Evolutionary conservation across 2,888 invertebrate species (phyloP), one percentile per base, ranked within the genome.

Genomic region (Agonum fuliginosum): DNA sequence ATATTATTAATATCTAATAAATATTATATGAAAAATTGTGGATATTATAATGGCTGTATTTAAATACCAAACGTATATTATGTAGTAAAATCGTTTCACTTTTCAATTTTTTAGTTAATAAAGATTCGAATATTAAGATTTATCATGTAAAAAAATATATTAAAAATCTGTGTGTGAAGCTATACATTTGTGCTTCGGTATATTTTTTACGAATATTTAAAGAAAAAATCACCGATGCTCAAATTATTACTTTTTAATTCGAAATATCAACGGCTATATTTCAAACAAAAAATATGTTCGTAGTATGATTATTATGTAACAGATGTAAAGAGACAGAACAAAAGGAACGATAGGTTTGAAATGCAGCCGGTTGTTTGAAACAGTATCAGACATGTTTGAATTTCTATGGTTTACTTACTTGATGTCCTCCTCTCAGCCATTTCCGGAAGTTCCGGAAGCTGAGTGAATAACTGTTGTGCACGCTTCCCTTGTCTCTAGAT

Each of bases 401-500:
- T 69, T 41, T 69, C 14, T 43, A 46, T 70, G 41, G 72, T 72
- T 72, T 51, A 58, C 34, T 27, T 75, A 75, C 48, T 75, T 75
- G 67, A 75, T 75, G 75, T 75, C 75, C 75, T 62, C 62, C 65
- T 67, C 22, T 51, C 51, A 62, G 62, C 22, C 30, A 6, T 41
- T 2, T 41, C 58, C 58, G 30, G 30, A 62, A 54, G 12, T 62
- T 30, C 30, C 58, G 67, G 41, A 5, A 24, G 19, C 30, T 67
- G 67, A 51, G 37, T 12, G 51, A 48, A 51, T 75, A 65, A 67
- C 67, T 75, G 75, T 75, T 75, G 75, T 75, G 67, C 75, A 75
- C 75, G 75, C 75, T 75, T 75, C 72, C 72, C 72, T 72, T 72
- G 58, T 72, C 67, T 75, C 75, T 75, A 75, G 75, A 75, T 75